Percentiles rank a stretch among this genome's conserved stretches.
Conservation (phyloP, 2,888 invertebrate species). For the Agriopis aurantiaria region DNA sequence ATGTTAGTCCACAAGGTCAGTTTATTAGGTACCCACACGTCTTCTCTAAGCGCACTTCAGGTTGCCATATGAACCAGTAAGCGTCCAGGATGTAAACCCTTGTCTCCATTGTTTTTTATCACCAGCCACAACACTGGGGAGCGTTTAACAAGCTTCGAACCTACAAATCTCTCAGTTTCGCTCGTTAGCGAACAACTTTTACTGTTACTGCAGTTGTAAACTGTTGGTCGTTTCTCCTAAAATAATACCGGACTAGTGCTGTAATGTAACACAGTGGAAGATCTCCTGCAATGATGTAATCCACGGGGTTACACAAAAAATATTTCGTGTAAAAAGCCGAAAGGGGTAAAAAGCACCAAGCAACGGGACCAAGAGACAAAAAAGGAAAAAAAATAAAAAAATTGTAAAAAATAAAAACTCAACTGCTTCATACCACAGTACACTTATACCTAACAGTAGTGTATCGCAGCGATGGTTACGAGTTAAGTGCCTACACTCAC, state of each 20-base stretch:
- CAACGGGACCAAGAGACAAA: too few relatives aligned
- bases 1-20: too few relatives aligned
- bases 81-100: constrained; percentile 2
- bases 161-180: constrained; percentile 63
- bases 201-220: constrained; percentile 70
- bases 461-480: too few relatives aligned
- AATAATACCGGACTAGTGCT: constrained; percentile 54
- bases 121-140: constrained; percentile 50
- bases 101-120: constrained; percentile 49
- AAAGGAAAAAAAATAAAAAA: too few relatives aligned
- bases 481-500: too few relatives aligned
- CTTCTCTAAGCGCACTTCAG: neutral
- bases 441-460: too few relatives aligned
- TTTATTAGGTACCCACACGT: neutral
- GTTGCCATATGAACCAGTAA: neutral
- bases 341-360: too few relatives aligned
- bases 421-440: too few relatives aligned
- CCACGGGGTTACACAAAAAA: too few relatives aligned
- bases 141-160: constrained; percentile 57
- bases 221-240: constrained; percentile 62
- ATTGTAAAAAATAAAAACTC: too few relatives aligned
- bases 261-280: neutral
- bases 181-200: constrained; percentile 70
- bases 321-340: too few relatives aligned
- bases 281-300: neutral